Evolutionary conservation across 2,113 vertebrate species (phyloP).

Genomic region (Manacus vitellinus): DNA sequence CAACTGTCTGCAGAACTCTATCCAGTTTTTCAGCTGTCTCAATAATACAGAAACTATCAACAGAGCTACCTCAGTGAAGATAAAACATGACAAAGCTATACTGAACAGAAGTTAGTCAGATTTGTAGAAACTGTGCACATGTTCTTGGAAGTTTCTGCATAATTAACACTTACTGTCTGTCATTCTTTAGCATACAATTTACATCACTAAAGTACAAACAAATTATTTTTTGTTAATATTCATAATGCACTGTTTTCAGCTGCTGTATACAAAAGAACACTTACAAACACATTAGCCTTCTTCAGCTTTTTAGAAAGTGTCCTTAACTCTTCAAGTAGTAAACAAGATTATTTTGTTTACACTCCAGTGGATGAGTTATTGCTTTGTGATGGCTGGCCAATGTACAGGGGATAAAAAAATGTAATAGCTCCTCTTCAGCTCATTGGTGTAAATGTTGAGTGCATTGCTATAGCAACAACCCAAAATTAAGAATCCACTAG

Average conservation of each 20-base stretch:
- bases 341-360: background rate
- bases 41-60: background rate
- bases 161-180: background rate
- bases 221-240: background rate
- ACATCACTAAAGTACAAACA: background rate
- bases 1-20: background rate
- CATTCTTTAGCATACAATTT: background rate
- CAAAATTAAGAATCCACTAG: background rate
- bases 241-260: background rate
- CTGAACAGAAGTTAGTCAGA: background rate
- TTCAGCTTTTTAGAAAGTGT: background rate
- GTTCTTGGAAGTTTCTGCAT: background rate
- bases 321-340: background rate
- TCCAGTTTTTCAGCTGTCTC: background rate
- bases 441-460: background rate
- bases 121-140: background rate
- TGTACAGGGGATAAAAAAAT: background rate
- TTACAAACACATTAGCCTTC: background rate
- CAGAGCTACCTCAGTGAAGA: background rate
- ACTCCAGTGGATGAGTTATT: background rate
- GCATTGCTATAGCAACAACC: constrained; percentile 26
- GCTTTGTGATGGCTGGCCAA: background rate
- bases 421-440: background rate
- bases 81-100: background rate
- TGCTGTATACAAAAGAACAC: background rate